phyloP scores from a whole-genome alignment of 1,140 invertebrate species.

The Aphaenogaster floridana region DNA sequence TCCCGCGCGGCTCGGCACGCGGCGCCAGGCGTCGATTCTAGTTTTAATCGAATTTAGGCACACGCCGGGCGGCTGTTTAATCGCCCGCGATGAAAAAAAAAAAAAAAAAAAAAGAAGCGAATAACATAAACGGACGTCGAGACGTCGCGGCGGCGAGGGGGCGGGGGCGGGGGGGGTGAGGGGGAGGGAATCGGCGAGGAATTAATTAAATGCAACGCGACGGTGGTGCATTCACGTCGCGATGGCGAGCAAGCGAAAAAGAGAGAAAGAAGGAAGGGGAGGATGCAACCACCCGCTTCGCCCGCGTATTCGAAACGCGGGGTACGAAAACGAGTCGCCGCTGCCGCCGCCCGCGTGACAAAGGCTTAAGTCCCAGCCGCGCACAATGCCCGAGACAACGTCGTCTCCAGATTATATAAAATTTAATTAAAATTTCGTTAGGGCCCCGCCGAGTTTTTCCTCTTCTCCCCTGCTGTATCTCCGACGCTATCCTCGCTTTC shows the following conservation, averaged over 20 bases:
- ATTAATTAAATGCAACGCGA: conserved; percentile 76
- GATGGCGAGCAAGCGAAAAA: conserved; percentile 26
- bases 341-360: conserved; percentile 52
- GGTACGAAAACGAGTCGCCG: conserved; percentile 45
- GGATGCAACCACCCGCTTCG: background rate
- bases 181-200: conserved; percentile 25
- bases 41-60: conserved; percentile 78
- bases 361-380: conserved; percentile 72
- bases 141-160: conserved; percentile 30
- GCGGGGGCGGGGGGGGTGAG: background rate
- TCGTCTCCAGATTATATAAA: conserved; percentile 73
- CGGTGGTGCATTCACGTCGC: conserved; percentile 55
- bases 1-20: conserved; percentile 20
- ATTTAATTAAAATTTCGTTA: conserved; percentile 81
- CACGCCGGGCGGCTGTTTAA: conserved; percentile 57
- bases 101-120: conserved; percentile 18
- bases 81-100: background rate
- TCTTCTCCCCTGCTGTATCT: background rate
- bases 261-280: background rate
- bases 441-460: background rate
- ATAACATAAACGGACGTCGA: conserved; percentile 62
- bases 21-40: conserved; percentile 67
- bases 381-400: conserved; percentile 66
- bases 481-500: conserved; percentile 1
- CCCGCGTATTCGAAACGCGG: conserved; percentile 52